Evolutionary conservation across 2,888 invertebrate species (phyloP).

Genomic region (Synergus laeviventris): DNA sequence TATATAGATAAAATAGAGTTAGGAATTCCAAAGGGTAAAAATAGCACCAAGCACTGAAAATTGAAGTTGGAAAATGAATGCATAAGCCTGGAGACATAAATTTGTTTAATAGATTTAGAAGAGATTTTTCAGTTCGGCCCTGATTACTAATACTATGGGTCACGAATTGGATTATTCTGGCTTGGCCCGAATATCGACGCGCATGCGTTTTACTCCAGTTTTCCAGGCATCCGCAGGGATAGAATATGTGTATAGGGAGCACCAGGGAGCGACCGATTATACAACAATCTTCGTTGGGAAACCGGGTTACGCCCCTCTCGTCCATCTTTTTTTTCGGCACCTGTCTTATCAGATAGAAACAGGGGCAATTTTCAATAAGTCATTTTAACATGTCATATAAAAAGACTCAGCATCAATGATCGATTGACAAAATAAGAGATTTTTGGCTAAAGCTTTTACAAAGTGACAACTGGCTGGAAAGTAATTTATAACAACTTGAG

Average conservation of each 20-base stretch:
- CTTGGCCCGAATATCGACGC: conserved; percentile 55
- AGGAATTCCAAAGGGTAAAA: not conserved
- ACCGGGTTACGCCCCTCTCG: conserved; percentile 54
- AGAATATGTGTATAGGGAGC: conserved; percentile 32
- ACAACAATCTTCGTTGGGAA: conserved; percentile 42
- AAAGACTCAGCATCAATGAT: not conserved
- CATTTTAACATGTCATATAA: not conserved
- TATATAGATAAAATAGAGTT: not conserved
- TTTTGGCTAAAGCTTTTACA: not conserved
- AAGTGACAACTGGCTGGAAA: not conserved
- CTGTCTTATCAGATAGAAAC: conserved; percentile 39
- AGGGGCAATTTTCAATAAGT: conserved; percentile 9
- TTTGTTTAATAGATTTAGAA: not conserved
- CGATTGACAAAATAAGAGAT: not conserved
- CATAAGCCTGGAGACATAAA: no score
- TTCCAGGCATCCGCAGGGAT: conserved; percentile 36
- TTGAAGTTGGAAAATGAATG: not conserved
- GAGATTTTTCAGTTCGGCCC: not conserved
- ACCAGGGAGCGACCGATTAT: conserved; percentile 20
- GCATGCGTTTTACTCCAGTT: conserved; percentile 61
- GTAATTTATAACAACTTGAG: not conserved
- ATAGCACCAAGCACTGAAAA: not conserved
- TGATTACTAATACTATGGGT: conserved; percentile 29
- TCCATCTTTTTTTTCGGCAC: conserved; percentile 16
- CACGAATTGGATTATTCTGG: conserved; percentile 55